These are phyloP conservation scores for Aricia agestis DNA, from an alignment of 1,140 invertebrate species.

Conservation along the genomic window DNA sequence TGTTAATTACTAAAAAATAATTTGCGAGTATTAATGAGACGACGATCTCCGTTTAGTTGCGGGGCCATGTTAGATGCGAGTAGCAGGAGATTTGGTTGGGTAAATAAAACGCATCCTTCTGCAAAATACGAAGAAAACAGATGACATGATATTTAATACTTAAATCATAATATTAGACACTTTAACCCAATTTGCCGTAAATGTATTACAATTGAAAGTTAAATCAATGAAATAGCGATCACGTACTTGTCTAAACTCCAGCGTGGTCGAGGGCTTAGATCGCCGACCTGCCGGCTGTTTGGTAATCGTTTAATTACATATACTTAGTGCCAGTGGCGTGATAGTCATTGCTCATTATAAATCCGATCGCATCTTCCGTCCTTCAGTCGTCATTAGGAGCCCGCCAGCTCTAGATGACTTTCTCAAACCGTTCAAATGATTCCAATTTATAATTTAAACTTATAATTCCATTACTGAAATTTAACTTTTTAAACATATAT, in stretches of 20 bases:
- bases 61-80: too few species aligned
- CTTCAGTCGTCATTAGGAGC: conserved; percentile 60
- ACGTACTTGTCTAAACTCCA: neutral
- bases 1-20: too few species aligned
- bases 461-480: neutral
- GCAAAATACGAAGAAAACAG: too few species aligned
- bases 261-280: neutral
- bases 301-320: conserved; percentile 29
- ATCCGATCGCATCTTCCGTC: conserved; percentile 34
- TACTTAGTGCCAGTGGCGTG: conserved; percentile 34
- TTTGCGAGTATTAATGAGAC: too few species aligned
- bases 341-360: conserved; percentile 36
- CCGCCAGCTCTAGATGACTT: conserved; percentile 44
- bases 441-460: neutral
- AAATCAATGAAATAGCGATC: neutral
- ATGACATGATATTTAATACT: too few species aligned
- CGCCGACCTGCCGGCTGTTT: neutral
- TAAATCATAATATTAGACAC: too few species aligned
- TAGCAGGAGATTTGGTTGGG: too few species aligned
- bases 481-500: neutral
- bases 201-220: too few species aligned
- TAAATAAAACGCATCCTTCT: too few species aligned
- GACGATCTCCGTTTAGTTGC: too few species aligned
- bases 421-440: neutral
- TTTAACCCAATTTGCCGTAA: too few species aligned